Conservation (phyloP, 2,797 vertebrate species). For the Poecilia wingei region DNA sequence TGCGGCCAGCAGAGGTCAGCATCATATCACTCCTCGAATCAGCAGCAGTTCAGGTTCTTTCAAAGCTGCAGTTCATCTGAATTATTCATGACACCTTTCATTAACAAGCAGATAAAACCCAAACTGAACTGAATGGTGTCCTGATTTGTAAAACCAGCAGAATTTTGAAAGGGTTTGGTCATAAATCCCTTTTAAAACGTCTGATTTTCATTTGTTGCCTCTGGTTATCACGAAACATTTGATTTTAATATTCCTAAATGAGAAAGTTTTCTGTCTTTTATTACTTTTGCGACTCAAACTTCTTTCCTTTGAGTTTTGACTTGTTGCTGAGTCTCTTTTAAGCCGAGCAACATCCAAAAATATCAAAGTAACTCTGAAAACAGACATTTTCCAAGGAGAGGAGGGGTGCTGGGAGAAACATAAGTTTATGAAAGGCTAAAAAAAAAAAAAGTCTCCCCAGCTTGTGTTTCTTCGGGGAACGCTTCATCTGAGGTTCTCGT, state of each 20-base stretch:
- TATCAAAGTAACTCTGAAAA: conserved; percentile 71
- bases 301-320: conserved; percentile 61
- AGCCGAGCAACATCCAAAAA: conserved; percentile 46
- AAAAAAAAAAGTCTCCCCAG: conserved; percentile 56
- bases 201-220: neutral
- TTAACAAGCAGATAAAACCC: conserved; percentile 70
- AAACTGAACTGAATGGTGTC: conserved; percentile 52
- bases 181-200: neutral
- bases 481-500: conserved; percentile 78
- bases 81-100: conserved; percentile 74
- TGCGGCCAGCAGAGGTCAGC: conserved; percentile 75
- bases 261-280: conserved; percentile 1
- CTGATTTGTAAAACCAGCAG: neutral
- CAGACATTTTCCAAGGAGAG: conserved; percentile 42
- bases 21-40: conserved; percentile 40
- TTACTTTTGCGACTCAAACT: conserved; percentile 34
- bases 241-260: neutral
- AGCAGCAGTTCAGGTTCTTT: conserved; percentile 14
- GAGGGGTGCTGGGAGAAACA: conserved; percentile 31
- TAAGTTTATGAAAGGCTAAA: conserved; percentile 49
- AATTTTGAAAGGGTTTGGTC: neutral
- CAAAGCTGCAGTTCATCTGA: conserved; percentile 48
- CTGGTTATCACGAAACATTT: neutral
- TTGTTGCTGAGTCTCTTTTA: conserved; percentile 75
- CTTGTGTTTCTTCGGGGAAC: conserved; percentile 76